These are phyloP conservation scores for Furnarius figulus DNA, from an alignment of 2,113 vertebrate species.

Conservation along the genomic window DNA sequence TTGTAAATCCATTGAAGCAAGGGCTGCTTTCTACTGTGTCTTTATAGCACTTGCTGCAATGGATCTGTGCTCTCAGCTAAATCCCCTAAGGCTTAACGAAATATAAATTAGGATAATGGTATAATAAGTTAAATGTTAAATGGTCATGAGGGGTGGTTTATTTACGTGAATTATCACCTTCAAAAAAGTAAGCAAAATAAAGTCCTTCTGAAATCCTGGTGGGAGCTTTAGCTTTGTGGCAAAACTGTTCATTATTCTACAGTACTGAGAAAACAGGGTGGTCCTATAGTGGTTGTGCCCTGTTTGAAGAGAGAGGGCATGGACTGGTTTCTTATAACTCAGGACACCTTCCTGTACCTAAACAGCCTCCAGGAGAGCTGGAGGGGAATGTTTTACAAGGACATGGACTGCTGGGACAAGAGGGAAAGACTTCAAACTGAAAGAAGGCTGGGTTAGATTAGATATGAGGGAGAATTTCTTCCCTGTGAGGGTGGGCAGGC, in stretches of 20 bases:
- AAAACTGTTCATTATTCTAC: not conserved
- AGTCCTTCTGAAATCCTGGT: not conserved
- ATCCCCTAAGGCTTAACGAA: slow-evolving; percentile 45
- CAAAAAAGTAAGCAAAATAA: not conserved
- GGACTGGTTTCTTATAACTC: not conserved
- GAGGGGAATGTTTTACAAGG: not conserved
- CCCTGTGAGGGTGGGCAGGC: rapidly evolving
- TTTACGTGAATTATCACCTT: slow-evolving; percentile 52
- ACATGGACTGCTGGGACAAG: not conserved
- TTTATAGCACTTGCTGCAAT: slow-evolving; percentile 42
- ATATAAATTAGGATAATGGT: slow-evolving; percentile 58
- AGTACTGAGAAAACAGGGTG: not conserved
- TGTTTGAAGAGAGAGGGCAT: not conserved
- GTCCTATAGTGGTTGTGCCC: not conserved
- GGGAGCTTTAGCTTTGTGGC: not conserved
- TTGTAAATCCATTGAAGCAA: slow-evolving; percentile 54
- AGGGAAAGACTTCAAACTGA: not conserved
- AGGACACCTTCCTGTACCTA: not conserved
- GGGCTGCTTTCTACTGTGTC: slow-evolving; percentile 22
- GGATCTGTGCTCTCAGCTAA: slow-evolving; percentile 34
- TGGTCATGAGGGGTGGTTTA: not conserved
- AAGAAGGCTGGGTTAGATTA: not conserved
- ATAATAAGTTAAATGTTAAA: slow-evolving; percentile 46
- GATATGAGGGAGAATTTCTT: not conserved
- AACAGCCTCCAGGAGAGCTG: not conserved